phyloP scores from a whole-genome alignment of 2,888 invertebrate genomes.

The Callyntrura guangdongensis region DNA sequence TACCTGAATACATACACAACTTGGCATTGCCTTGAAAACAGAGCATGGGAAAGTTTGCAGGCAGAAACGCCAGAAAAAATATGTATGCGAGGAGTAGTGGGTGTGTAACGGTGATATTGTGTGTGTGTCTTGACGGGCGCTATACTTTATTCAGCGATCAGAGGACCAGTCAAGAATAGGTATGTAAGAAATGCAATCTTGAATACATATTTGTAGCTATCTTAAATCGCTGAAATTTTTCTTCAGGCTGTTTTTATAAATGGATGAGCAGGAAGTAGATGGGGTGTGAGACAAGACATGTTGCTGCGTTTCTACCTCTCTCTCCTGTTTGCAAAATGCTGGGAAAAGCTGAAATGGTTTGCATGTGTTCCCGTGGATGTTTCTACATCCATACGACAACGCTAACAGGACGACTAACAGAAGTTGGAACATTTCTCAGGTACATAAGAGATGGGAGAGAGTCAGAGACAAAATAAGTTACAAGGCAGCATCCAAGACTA shows the following conservation, averaged over 20 bases:
- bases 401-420: not conserved
- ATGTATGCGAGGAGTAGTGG: not conserved
- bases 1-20: not conserved
- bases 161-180: not conserved
- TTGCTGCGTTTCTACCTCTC: slow-evolving; percentile 18
- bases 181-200: slow-evolving; percentile 62
- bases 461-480: not conserved
- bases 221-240: slow-evolving; percentile 67
- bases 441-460: not conserved
- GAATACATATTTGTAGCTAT: slow-evolving; percentile 42
- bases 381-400: not conserved
- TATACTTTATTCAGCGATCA: slow-evolving; percentile 52
- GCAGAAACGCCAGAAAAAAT: slow-evolving; percentile 23
- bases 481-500: not conserved
- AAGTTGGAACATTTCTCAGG: slow-evolving; percentile 7
- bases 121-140: not conserved
- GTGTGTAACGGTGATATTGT: slow-evolving; percentile 20
- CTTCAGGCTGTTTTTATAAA: slow-evolving; percentile 53
- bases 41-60: slow-evolving; percentile 28
- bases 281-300: slow-evolving; percentile 57
- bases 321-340: slow-evolving; percentile 8
- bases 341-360: slow-evolving; percentile 49
- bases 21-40: not conserved
- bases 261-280: slow-evolving; percentile 49
- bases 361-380: slow-evolving; percentile 31